These are phyloP conservation scores for Spinus pinus DNA, from an alignment of 2,797 vertebrate genomes.

Conservation along the genomic window DNA sequence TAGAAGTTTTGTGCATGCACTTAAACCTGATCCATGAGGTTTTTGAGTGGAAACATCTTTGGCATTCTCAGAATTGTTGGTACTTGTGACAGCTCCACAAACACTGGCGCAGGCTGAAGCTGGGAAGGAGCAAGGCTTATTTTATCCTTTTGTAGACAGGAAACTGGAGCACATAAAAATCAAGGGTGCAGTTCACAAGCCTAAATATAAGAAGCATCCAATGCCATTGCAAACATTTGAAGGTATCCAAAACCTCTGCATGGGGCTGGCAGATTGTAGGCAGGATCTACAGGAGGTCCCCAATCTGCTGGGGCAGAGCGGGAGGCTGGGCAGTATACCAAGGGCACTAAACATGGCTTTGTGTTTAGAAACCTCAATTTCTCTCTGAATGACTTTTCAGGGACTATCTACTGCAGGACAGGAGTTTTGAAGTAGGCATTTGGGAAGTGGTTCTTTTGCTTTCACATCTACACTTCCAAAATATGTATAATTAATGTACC, in stretches of 20 bases:
- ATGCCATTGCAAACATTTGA: not conserved
- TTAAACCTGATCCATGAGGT: not conserved
- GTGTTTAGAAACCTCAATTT: not conserved
- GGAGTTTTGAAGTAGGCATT: not conserved
- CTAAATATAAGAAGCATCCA: not conserved
- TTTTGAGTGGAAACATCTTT: not conserved
- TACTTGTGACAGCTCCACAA: fast-evolving
- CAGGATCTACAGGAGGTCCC: not conserved
- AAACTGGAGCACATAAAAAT: not conserved
- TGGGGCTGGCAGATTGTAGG: not conserved
- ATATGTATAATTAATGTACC: not conserved
- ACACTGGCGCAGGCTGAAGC: not conserved
- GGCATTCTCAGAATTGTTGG: not conserved
- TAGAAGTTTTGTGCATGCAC: not conserved
- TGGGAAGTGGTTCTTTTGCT: not conserved
- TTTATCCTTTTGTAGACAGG: not conserved
- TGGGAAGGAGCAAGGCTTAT: not conserved
- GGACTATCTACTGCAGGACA: not conserved
- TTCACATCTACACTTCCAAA: not conserved
- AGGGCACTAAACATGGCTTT: not conserved
- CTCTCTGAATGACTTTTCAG: not conserved
- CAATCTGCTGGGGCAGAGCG: not conserved
- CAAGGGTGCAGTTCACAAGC: not conserved
- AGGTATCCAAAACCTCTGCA: not conserved
- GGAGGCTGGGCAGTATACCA: not conserved